Base-by-base conservation (phyloP, 2,888 invertebrate genomes). In the Diplazon laetatorius region DNA sequence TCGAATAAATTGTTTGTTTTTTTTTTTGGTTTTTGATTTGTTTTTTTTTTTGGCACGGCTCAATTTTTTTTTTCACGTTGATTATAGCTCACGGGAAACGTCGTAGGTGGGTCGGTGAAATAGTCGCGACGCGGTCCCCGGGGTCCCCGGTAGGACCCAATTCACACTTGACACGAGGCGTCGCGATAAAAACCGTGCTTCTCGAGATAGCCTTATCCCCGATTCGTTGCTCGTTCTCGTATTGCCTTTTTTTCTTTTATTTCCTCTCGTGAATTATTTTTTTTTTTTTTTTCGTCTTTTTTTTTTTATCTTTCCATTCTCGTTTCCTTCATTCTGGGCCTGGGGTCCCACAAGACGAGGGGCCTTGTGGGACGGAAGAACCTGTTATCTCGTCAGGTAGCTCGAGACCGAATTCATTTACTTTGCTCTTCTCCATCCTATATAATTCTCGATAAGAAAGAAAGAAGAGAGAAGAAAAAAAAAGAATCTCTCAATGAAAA, bases 101-200 rank as follows among this genome's bases (percentile, higher is more conserved):
- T 5, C 30, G 30, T 30, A 5, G 30, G 30, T 2, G 30, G 30
- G 30, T 2, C 2, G 30, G 30, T 2, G 30, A 6, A 30, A 30
- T 30, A 2, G 30, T 30, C 30, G 30, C 30, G 30, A 5, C 30
- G 30, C 6, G 30, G 14, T 30, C 8, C 25, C 30, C 25, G 52
- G 37, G 18, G n/a, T n/a, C n/a, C 18, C 37, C 57, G 16, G 37
- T 37, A 37, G 57, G 57, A n/a, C 80, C 83, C 83, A 83, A 85
- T 88, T 87, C 86, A 88, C 87, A 87, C 88, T 85, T 86, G 86
- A 85, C 85, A 84, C 83, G 84, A 80, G 80, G 78, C 83, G 86
- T 84, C 65, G 63, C 68, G 81, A 81, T 81, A 80, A 80, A 80
- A 88, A 87, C 83, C 82, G 78, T 75, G 78, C 82, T 83, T 85